A percentile compares a stretch with the other conserved stretches of the same genome.
Conservation (phyloP, 2,888 invertebrate species). For the Melanchra persicariae region DNA sequence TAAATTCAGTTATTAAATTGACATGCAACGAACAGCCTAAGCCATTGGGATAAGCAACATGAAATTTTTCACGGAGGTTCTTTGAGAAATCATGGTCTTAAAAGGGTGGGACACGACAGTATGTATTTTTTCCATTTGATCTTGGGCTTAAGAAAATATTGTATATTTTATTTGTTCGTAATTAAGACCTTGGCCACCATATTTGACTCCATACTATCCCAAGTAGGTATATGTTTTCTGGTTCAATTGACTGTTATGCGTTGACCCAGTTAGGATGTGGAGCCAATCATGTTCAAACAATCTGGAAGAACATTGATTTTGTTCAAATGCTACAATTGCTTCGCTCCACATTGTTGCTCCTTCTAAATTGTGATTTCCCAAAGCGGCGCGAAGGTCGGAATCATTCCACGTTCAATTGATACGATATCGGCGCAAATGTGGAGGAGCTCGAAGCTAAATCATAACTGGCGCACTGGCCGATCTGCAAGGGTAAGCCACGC, state of each 20-base stretch:
- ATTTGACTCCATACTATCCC: neutral
- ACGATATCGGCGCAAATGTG: neutral
- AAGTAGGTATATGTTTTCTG: no score
- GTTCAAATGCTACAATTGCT: constrained; percentile 1
- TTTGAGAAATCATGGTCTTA: no score
- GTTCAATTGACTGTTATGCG: neutral
- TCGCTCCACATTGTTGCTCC: constrained; percentile 8
- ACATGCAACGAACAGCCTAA: neutral
- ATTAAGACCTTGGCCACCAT: neutral
- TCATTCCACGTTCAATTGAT: constrained; percentile 12
- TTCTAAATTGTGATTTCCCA: constrained; percentile 44
- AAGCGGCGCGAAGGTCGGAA: constrained; percentile 22
- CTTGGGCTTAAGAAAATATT: no score
- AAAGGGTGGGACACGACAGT: no score
- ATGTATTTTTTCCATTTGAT: no score
- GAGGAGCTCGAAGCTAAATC: no score
- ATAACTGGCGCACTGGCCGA: no score
- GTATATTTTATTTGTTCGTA: no score
- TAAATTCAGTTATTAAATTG: neutral
- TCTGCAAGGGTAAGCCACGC: no score
- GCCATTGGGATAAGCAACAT: neutral
- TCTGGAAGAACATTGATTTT: constrained; percentile 8
- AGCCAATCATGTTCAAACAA: constrained; percentile 28
- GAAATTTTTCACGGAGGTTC: neutral
- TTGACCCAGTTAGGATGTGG: neutral